Conservation (phyloP, 2,888 invertebrate genomes). For the Campaea margaritaria region DNA sequence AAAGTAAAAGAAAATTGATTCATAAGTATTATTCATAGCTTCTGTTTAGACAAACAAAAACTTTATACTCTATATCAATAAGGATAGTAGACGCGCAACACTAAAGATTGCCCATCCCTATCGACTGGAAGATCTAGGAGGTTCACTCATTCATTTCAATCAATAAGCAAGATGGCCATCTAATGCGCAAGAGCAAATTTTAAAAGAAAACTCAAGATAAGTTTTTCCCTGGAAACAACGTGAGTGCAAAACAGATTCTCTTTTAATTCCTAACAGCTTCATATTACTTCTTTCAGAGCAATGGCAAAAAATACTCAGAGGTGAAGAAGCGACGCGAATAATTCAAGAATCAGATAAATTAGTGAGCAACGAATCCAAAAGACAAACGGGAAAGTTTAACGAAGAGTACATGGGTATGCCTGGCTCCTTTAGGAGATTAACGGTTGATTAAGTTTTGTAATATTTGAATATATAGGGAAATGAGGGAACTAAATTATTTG, state of each 20-base stretch:
- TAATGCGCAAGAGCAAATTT: too few relatives aligned
- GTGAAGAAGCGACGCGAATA: conserved; percentile 58
- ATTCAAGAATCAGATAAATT: conserved; percentile 59
- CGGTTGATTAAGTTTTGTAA: conserved; percentile 60
- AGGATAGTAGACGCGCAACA: too few relatives aligned
- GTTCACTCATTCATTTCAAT: too few relatives aligned
- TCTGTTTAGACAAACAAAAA: too few relatives aligned
- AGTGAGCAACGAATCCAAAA: conserved; percentile 67
- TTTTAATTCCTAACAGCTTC: conserved; percentile 5
- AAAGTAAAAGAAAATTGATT: too few relatives aligned
- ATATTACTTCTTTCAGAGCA: conserved; percentile 57
- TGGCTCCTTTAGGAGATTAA: conserved; percentile 71
- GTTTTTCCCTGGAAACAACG: too few relatives aligned
- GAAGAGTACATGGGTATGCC: conserved; percentile 78
- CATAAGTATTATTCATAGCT: not conserved
- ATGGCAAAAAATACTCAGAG: conserved; percentile 64
- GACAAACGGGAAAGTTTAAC: conserved; percentile 65
- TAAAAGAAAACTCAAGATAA: too few relatives aligned
- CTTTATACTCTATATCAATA: too few relatives aligned
- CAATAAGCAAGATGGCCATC: too few relatives aligned
- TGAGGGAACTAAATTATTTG: not conserved
- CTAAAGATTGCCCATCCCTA: too few relatives aligned
- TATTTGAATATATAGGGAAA: conserved; percentile 1
- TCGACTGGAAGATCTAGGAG: too few relatives aligned
- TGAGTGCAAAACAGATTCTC: too few relatives aligned